Conservation (phyloP, 2,888 invertebrate species). For the Aricia artaxerxes region DNA sequence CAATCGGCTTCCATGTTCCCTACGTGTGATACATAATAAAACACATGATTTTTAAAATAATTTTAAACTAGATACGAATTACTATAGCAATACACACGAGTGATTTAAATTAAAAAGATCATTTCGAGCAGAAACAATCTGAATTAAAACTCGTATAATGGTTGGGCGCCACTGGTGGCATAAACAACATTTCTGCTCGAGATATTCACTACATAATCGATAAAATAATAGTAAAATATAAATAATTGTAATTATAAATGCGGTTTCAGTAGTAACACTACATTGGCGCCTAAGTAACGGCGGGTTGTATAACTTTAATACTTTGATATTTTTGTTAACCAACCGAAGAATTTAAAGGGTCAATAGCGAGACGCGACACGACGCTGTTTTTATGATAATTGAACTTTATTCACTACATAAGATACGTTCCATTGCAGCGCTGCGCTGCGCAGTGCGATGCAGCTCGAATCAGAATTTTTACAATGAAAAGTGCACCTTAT, state of each 20-base stretch:
- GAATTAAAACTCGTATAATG: neutral
- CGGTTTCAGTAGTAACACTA: slow-evolving; percentile 49
- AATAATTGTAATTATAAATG: slow-evolving; percentile 71
- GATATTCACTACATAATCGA: slow-evolving; percentile 74
- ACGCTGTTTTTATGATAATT: neutral
- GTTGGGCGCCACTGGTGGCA: slow-evolving; percentile 15
- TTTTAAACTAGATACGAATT: slow-evolving; percentile 34
- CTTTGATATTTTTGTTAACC: slow-evolving; percentile 5
- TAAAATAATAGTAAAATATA: slow-evolving; percentile 67
- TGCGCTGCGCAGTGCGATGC: neutral
- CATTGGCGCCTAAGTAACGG: slow-evolving; percentile 24
- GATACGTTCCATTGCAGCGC: neutral
- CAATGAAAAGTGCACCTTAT: neutral
- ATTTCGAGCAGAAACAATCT: neutral
- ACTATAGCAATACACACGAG: slow-evolving; percentile 34
- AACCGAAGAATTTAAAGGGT: neutral
- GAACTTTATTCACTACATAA: neutral
- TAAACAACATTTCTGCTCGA: slow-evolving; percentile 49
- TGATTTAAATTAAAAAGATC: neutral
- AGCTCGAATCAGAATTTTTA: neutral
- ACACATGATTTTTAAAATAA: slow-evolving; percentile 27
- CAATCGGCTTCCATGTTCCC: neutral
- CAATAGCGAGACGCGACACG: neutral
- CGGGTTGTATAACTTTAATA: neutral
- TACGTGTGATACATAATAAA: neutral